Base-by-base conservation (phyloP, 2,797 vertebrate species). In the Hippoglossus hippoglossus region DNA sequence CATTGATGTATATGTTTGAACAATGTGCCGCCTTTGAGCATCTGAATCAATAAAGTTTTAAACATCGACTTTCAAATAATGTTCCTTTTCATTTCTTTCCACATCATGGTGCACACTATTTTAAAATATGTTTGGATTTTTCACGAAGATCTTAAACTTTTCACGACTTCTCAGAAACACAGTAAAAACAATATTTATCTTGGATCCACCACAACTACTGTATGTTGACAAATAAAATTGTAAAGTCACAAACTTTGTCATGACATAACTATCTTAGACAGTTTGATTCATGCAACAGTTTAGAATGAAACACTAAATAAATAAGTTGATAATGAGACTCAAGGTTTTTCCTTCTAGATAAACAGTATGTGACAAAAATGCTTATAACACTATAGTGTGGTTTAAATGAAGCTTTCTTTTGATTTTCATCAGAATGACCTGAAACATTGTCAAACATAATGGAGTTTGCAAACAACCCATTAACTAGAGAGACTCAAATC, bases 41-140 rank as follows among this genome's bases (percentile, higher is more conserved):
- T 63, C 26, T 28, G 21, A 80, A 58, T 52, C 56, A 88, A 81
- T 87, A 81, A 89, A 86, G 41, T 59, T 4, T 24, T 19, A 9
- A 2, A 56, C 6, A 21, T 55, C 24, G 4, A 64, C 19, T 26
- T 28, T 5, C 5, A 73, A 39, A 57, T 1, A 21, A 11, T 51
- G 10, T 51, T 22, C 0, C 21, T 41, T 47, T 18, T 47, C 3
- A 11, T 2, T 3, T 56, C 18, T 61, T 55, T 5, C 16, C 7
- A 10, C 2, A 63, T 28, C 3, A 21, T 60, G 2, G 12, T 8
- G 24, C 18, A 65, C 53, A 59, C 2, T 16, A 52, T 9, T 24
- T 24, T 2, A 24, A 24, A 24, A 24, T 24, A 24, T 24, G 24
- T 24, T 22, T 49, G 46, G 1, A 63, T 22, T 21, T 19, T 59